phyloP scores from a whole-genome alignment of 2,797 vertebrate species.

The Galagoides demidoff region DNA sequence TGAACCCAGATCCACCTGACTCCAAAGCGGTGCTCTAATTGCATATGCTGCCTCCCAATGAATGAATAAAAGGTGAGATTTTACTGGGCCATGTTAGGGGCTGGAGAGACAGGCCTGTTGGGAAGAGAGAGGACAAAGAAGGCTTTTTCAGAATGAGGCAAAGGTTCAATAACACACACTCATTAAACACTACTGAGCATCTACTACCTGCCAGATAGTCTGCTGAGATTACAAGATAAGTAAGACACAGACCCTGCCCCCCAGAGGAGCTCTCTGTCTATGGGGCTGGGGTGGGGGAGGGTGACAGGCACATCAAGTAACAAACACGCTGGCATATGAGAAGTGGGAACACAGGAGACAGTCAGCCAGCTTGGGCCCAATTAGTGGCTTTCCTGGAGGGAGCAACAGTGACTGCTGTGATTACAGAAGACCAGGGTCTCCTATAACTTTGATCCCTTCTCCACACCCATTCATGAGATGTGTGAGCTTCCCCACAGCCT shows the following conservation, averaged over 20 bases:
- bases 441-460: not conserved
- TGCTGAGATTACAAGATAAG: constrained; percentile 9
- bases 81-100: not conserved
- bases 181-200: not conserved
- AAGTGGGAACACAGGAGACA: not conserved
- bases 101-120: not conserved
- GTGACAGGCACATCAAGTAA: not conserved
- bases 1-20: constrained; percentile 31
- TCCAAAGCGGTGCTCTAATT: not conserved
- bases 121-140: not conserved
- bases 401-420: too few species aligned
- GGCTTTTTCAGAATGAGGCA: not conserved
- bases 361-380: not conserved
- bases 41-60: not conserved
- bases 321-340: not conserved
- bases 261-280: constrained; percentile 28
- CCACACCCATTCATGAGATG: not conserved
- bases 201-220: not conserved
- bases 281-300: not conserved
- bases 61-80: constrained; percentile 43
- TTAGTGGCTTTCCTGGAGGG: not conserved
- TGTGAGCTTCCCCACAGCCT: not conserved
- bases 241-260: not conserved
- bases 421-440: not conserved
- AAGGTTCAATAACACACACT: not conserved